A percentile compares a stretch with the other conserved stretches of the same genome.
phyloP scores from a whole-genome alignment of 1,140 invertebrate genomes.

The Octopus sinensis region DNA sequence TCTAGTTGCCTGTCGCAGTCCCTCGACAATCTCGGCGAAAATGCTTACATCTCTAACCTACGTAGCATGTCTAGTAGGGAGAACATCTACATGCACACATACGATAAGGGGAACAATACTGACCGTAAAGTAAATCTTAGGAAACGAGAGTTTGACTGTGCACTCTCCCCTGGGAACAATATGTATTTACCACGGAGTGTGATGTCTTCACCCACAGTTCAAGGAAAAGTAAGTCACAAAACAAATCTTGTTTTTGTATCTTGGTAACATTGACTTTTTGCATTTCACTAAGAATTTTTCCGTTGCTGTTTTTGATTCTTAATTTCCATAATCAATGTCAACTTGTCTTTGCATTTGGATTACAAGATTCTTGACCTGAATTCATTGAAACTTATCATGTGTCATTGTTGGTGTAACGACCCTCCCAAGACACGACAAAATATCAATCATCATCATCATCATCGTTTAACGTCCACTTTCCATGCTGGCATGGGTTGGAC shows the following conservation, averaged over 20 bases:
- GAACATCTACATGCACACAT: not conserved
- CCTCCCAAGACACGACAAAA: too few relatives aligned
- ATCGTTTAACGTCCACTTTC: too few relatives aligned
- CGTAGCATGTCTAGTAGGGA: conserved; percentile 4
- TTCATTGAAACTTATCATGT: too few relatives aligned
- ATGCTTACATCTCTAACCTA: not conserved
- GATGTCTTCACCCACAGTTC: conserved; percentile 7
- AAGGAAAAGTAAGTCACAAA: not conserved
- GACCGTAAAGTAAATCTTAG: not conserved
- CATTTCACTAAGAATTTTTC: too few relatives aligned
- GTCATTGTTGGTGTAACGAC: too few relatives aligned
- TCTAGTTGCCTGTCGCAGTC: conserved; percentile 10
- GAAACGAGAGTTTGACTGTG: conserved; percentile 2
- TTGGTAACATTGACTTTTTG: too few relatives aligned
- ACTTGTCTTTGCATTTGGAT: too few relatives aligned
- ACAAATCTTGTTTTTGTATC: not conserved
- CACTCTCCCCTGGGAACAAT: not conserved
- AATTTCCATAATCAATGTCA: too few relatives aligned
- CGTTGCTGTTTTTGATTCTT: too few relatives aligned
- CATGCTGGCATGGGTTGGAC: too few relatives aligned
- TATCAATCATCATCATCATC: too few relatives aligned
- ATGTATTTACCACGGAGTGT: conserved; percentile 3
- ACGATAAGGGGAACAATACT: not conserved
- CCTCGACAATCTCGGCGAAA: conserved; percentile 4
- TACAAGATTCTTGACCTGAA: too few relatives aligned